These are phyloP conservation scores for Subacronicta megacephala DNA, from an alignment of 2,888 invertebrate species.

Conservation along the genomic window DNA sequence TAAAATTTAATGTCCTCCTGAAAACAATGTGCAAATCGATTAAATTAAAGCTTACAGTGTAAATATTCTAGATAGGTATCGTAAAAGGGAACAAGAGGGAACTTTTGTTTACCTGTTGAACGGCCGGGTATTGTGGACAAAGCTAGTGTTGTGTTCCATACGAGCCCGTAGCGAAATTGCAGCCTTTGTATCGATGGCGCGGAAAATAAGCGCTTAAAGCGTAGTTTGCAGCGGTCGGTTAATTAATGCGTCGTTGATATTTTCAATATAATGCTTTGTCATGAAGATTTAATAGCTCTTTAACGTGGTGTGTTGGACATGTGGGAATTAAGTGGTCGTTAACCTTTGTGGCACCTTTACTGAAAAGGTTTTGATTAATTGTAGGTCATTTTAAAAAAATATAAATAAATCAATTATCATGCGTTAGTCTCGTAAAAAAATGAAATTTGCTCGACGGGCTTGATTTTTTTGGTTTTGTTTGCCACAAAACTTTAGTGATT, in stretches of 20 bases:
- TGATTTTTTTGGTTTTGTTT: too few relatives aligned
- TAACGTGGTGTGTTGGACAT: constrained; percentile 31
- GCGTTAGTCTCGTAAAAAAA: too few relatives aligned
- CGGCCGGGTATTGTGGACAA: constrained; percentile 28
- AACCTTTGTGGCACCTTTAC: constrained; percentile 13
- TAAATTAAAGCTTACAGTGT: constrained; percentile 13
- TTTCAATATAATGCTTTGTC: constrained; percentile 38
- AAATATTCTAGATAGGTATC: constrained; percentile 33
- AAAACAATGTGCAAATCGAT: constrained; percentile 19
- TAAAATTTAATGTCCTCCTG: constrained; percentile 14
- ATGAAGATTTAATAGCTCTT: constrained; percentile 38
- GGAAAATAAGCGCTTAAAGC: constrained; percentile 49
- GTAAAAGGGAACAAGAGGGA: constrained; percentile 41
- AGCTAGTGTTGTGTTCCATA: constrained; percentile 33
- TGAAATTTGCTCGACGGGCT: too few relatives aligned
- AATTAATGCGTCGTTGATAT: constrained; percentile 47
- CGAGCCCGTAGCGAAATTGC: constrained; percentile 40
- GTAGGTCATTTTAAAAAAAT: too few relatives aligned
- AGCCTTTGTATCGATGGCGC: constrained; percentile 49
- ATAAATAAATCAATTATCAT: too few relatives aligned
- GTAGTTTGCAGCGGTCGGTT: constrained; percentile 33
- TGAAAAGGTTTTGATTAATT: too few relatives aligned
- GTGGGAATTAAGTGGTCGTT: constrained; percentile 29
- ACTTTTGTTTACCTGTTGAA: constrained; percentile 65
- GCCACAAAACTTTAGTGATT: too few relatives aligned